Conservation (phyloP, 2,113 vertebrate species). For the Myocastor coypus region DNA sequence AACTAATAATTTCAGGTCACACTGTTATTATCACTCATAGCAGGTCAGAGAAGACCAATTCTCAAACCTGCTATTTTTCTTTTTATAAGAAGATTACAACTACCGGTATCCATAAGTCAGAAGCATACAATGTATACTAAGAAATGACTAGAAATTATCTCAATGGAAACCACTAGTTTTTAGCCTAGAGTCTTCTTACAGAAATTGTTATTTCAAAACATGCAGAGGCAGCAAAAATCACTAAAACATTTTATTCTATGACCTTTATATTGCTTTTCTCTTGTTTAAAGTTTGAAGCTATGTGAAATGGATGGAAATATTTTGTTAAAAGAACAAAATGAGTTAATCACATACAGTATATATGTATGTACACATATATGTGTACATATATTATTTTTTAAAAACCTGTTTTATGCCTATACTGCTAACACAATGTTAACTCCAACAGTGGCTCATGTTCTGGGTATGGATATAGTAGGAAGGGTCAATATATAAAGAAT, state of each 20-base stretch:
- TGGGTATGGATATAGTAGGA: constrained; percentile 58
- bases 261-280: constrained; percentile 74
- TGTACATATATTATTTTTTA: neutral
- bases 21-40: neutral
- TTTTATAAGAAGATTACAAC: constrained; percentile 22
- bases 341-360: constrained; percentile 53
- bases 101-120: neutral
- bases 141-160: constrained; percentile 9
- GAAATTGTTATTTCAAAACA: constrained; percentile 64
- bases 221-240: constrained; percentile 66
- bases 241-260: constrained; percentile 70
- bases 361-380: neutral
- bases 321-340: constrained; percentile 66
- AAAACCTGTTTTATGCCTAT: constrained; percentile 29
- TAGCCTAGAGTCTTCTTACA: constrained; percentile 41
- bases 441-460: constrained; percentile 44
- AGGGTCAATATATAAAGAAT: constrained; percentile 63
- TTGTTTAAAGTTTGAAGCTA: constrained; percentile 67
- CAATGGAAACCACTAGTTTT: constrained; percentile 57
- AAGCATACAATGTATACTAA: constrained; percentile 47
- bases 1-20: neutral
- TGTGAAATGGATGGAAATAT: constrained; percentile 51
- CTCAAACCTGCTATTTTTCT: constrained; percentile 36
- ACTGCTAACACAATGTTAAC: constrained; percentile 46
- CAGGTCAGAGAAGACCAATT: neutral